Percentiles rank a stretch among this genome's conserved stretches.
These are phyloP conservation scores for Drosophila ogumai DNA, from an alignment of 1,140 invertebrate species.

Conservation along the genomic window DNA sequence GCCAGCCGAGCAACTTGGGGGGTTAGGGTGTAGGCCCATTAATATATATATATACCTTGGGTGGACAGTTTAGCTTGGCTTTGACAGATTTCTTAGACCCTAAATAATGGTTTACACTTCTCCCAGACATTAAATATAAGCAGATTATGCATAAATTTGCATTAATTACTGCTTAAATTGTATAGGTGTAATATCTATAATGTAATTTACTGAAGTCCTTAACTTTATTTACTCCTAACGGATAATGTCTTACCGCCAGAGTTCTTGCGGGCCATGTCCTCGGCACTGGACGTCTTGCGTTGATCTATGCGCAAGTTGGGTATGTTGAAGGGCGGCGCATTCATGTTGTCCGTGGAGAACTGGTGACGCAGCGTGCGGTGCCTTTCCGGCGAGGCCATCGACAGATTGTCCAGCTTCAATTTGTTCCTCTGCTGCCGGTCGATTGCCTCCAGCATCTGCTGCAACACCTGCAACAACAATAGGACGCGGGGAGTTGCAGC, in stretches of 20 bases:
- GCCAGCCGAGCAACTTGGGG: slow-evolving; percentile 10
- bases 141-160: neutral
- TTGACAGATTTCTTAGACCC: neutral
- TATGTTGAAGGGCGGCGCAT: slow-evolving; percentile 93
- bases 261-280: slow-evolving; percentile 94
- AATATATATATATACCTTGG: neutral
- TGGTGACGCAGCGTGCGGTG: slow-evolving; percentile 91
- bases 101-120: neutral
- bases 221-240: neutral
- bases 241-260: slow-evolving; percentile 87
- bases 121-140: neutral
- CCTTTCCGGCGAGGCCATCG: slow-evolving; percentile 91
- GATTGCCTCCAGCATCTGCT: slow-evolving; percentile 96
- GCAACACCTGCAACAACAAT: slow-evolving; percentile 87
- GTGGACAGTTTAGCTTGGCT: neutral
- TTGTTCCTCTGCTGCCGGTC: slow-evolving; percentile 95
- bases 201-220: neutral
- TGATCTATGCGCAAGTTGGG: slow-evolving; percentile 93
- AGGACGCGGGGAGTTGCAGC: neutral
- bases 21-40: neutral
- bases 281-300: slow-evolving; percentile 93
- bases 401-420: slow-evolving; percentile 92
- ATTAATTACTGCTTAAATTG: neutral
- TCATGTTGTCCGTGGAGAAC: slow-evolving; percentile 94
- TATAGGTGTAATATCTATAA: neutral